Percentiles rank a stretch among this genome's conserved stretches.
These are phyloP conservation scores for Bombus affinis DNA, from an alignment of 1,140 invertebrate species.

Conservation along the genomic window DNA sequence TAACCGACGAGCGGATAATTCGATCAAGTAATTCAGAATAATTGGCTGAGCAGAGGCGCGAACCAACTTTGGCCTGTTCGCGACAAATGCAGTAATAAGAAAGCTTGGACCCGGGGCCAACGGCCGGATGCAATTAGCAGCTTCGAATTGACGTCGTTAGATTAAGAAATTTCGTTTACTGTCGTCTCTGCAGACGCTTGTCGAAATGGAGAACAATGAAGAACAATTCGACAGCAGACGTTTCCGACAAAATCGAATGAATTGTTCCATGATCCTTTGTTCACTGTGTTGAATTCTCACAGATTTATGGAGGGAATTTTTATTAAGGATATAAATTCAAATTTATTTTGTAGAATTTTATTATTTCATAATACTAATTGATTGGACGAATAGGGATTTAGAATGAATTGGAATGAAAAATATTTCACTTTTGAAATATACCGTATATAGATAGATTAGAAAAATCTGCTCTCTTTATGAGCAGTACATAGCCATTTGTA, in stretches of 20 bases:
- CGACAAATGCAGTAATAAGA: constrained; percentile 52
- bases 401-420: too few relatives aligned
- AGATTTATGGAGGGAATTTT: too few relatives aligned
- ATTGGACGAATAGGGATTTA: too few relatives aligned
- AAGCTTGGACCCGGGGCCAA: constrained; percentile 8
- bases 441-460: not conserved
- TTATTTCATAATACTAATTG: too few relatives aligned
- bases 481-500: not conserved
- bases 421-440: too few relatives aligned
- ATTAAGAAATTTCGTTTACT: constrained; percentile 32
- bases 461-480: not conserved
- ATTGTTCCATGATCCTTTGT: not conserved
- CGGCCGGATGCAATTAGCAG: constrained; percentile 37
- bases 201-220: not conserved
- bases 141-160: constrained; percentile 25
- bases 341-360: too few relatives aligned
- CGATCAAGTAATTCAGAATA: constrained; percentile 64
- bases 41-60: constrained; percentile 44
- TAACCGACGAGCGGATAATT: constrained; percentile 58
- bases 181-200: not conserved
- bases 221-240: not conserved
- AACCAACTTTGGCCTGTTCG: constrained; percentile 44
- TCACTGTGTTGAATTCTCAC: too few relatives aligned
- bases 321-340: too few relatives aligned
- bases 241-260: not conserved